phyloP scores from a whole-genome alignment of 2,797 vertebrate species.

The Huso huso region DNA sequence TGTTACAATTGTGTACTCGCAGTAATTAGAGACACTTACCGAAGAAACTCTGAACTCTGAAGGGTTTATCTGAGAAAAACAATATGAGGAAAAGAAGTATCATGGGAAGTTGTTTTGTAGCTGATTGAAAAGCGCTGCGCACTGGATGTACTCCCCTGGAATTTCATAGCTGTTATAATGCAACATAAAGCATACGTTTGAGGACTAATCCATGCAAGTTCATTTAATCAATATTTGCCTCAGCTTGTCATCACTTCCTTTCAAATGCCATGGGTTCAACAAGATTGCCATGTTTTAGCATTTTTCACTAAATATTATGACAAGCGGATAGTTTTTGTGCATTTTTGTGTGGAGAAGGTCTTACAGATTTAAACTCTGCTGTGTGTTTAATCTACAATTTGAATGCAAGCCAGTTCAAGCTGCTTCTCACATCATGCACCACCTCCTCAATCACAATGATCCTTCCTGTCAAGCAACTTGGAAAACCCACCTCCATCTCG shows the following conservation, averaged over 20 bases:
- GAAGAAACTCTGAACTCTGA: too few relatives aligned
- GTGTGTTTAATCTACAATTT: conserved; percentile 32
- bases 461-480: conserved; percentile 15
- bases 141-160: background rate
- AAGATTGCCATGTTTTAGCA: conserved; percentile 16
- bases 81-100: too few relatives aligned
- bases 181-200: conserved; percentile 2
- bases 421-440: conserved; percentile 18
- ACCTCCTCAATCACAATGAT: conserved; percentile 17
- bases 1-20: too few relatives aligned
- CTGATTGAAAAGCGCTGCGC: too few relatives aligned
- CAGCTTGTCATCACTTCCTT: conserved; percentile 16
- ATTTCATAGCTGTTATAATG: conserved; percentile 7
- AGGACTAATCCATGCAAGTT: conserved; percentile 6
- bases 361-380: conserved; percentile 29
- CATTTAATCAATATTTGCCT: conserved; percentile 16
- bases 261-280: conserved; percentile 21
- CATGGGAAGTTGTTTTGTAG: too few relatives aligned
- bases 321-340: conserved; percentile 24
- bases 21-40: too few relatives aligned
- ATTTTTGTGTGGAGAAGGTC: conserved; percentile 22
- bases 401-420: conserved; percentile 27
- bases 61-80: too few relatives aligned
- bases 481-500: conserved; percentile 25
- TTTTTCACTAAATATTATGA: conserved; percentile 36